A percentile compares a stretch with the other conserved stretches of the same genome.
Evolutionary conservation across 2,113 vertebrate genomes (phyloP).

Genomic region (Catharus fuscescens): DNA sequence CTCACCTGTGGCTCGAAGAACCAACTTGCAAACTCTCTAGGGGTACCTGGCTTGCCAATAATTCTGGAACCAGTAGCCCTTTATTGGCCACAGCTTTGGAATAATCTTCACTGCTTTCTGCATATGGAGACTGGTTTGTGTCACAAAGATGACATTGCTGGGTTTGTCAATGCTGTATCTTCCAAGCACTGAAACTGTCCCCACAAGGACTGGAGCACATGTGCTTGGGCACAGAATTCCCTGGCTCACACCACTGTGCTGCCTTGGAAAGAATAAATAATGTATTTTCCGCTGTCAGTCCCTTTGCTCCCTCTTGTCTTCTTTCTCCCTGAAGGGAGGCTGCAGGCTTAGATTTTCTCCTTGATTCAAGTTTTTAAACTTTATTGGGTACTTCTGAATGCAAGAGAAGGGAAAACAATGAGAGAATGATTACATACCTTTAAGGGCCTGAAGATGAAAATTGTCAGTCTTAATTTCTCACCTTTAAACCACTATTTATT

Average conservation of each 20-base stretch:
- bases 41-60: neutral
- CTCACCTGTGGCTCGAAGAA: neutral
- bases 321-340: neutral
- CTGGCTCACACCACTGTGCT: neutral
- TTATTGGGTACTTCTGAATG: neutral
- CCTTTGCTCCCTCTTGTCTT: neutral
- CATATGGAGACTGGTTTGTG: neutral
- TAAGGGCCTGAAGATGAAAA: neutral
- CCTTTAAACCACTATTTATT: neutral
- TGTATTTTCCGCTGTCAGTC: conserved; percentile 3
- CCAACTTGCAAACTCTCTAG: neutral
- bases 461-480: neutral
- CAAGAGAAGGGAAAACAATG: neutral
- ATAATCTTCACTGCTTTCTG: neutral
- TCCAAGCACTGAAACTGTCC: neutral
- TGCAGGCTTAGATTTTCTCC: neutral
- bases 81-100: neutral
- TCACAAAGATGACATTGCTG: neutral
- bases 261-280: conserved; percentile 8
- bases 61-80: neutral
- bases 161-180: neutral
- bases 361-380: conserved; percentile 23
- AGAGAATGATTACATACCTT: neutral
- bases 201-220: neutral
- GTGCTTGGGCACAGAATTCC: neutral